Conservation (phyloP, 2,888 invertebrate species). For the Spodoptera littoralis region DNA sequence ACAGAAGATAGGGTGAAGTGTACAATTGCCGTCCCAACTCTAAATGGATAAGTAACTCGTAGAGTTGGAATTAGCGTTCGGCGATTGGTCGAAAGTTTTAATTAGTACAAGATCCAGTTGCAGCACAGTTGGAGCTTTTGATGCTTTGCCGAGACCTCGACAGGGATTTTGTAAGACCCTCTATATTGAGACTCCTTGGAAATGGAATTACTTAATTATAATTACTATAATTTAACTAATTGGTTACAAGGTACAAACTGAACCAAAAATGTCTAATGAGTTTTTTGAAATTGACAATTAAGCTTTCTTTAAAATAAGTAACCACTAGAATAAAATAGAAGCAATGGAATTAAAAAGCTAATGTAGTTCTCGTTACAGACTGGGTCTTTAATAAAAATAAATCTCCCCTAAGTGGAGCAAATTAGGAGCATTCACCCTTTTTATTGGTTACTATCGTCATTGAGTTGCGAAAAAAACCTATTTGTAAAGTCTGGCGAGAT, state of each 20-base stretch:
- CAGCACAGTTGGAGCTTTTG: constrained; percentile 56
- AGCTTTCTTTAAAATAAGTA: constrained; percentile 7
- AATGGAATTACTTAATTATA: constrained; percentile 41
- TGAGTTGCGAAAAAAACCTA: constrained; percentile 42
- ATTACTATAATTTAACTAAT: constrained; percentile 40
- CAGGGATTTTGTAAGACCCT: constrained; percentile 40
- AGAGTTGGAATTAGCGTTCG: constrained; percentile 56
- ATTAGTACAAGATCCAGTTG: constrained; percentile 62
- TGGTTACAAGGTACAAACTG: background rate
- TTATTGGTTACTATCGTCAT: constrained; percentile 55
- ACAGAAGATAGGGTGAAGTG: constrained; percentile 42
- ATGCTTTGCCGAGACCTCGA: constrained; percentile 40
- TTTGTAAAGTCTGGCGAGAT: constrained; percentile 55
- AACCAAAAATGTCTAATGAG: background rate
- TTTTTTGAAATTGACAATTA: too few relatives aligned
- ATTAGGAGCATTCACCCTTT: constrained; percentile 60
- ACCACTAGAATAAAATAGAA: constrained; percentile 16
- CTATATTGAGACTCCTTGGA: constrained; percentile 32
- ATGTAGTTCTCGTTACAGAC: constrained; percentile 30
- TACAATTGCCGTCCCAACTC: constrained; percentile 53
- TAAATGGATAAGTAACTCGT: constrained; percentile 54
- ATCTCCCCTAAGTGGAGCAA: constrained; percentile 52
- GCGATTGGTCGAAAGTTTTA: constrained; percentile 63
- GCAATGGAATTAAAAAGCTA: constrained; percentile 36
- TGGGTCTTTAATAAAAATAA: constrained; percentile 55